Evolutionary conservation across 2,888 invertebrate genomes (phyloP).

Genomic region (Ashinkailepas kermadecensis): DNA sequence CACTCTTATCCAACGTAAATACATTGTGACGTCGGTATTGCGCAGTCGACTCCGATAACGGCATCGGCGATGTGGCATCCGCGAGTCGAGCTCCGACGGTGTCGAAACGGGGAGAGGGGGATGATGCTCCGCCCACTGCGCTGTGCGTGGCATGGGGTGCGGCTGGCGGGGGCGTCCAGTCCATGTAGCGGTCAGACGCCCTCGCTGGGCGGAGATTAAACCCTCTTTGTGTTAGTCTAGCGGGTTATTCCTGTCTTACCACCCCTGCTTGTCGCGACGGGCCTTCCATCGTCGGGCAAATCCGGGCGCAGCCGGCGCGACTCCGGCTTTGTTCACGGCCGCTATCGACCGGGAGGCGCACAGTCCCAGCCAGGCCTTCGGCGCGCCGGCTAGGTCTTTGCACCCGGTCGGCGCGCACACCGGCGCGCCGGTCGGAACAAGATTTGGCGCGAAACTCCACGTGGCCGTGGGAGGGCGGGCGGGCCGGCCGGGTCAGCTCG

Average conservation of each 20-base stretch:
- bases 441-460: conserved; percentile 19
- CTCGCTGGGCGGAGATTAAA: not conserved
- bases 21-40: not conserved
- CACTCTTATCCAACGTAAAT: not conserved
- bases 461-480: not conserved
- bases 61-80: not conserved
- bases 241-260: not conserved
- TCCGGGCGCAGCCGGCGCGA: not conserved
- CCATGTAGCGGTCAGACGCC: too few species aligned
- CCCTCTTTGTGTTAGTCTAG: not conserved
- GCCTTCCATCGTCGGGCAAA: not conserved
- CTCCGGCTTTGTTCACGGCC: conserved; percentile 7
- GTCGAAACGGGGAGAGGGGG: too few species aligned
- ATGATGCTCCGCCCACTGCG: too few species aligned
- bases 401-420: not conserved
- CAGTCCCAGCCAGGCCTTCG: not conserved
- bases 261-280: not conserved
- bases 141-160: too few species aligned
- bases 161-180: too few species aligned
- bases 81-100: not conserved
- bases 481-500: not conserved
- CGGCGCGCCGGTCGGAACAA: not conserved
- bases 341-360: not conserved
- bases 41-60: not conserved
- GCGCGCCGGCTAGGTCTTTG: not conserved